phyloP scores from a whole-genome alignment of 2,888 invertebrate species.

The Hirtodrosophila histrioides region DNA sequence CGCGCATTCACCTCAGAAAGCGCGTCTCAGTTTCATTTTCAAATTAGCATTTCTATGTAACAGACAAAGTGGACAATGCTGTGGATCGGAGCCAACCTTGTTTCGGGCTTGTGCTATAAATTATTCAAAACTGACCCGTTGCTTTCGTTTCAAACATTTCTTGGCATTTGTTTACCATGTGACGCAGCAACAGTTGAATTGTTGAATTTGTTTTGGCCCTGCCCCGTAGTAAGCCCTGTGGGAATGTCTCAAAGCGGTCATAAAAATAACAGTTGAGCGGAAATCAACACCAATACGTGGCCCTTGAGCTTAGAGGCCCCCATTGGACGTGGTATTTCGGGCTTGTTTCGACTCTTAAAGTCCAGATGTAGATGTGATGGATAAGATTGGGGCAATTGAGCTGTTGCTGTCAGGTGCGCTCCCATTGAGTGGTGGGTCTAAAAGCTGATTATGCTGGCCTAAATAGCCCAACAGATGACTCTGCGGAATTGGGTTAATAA shows the following conservation, averaged over 20 bases:
- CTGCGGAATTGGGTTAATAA: conserved; percentile 49
- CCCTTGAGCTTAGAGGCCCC: conserved; percentile 41
- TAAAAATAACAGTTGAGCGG: conserved; percentile 74
- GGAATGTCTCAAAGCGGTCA: conserved; percentile 68
- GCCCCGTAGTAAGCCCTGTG: conserved; percentile 51
- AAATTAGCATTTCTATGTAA: conserved; percentile 63
- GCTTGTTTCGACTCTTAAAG: conserved; percentile 32
- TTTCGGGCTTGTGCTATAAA: conserved; percentile 47
- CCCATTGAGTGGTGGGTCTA: conserved; percentile 9
- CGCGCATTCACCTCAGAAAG: conserved; percentile 22
- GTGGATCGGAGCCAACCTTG: conserved; percentile 25
- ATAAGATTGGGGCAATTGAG: conserved; percentile 46
- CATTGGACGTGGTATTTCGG: conserved; percentile 38
- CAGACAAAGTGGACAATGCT: conserved; percentile 46
- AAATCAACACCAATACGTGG: conserved; percentile 69
- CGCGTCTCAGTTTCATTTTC: conserved; percentile 53
- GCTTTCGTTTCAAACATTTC: conserved; percentile 45
- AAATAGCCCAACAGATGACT: conserved; percentile 47
- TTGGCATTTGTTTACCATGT: conserved; percentile 54
- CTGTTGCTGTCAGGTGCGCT: not conserved
- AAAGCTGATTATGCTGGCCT: conserved; percentile 55
- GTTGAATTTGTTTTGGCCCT: not conserved
- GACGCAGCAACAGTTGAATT: conserved; percentile 49
- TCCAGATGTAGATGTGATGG: conserved; percentile 41
- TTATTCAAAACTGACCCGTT: conserved; percentile 67